Conservation (phyloP, 2,888 invertebrate genomes). For the Rhogogaster chlorosoma region DNA sequence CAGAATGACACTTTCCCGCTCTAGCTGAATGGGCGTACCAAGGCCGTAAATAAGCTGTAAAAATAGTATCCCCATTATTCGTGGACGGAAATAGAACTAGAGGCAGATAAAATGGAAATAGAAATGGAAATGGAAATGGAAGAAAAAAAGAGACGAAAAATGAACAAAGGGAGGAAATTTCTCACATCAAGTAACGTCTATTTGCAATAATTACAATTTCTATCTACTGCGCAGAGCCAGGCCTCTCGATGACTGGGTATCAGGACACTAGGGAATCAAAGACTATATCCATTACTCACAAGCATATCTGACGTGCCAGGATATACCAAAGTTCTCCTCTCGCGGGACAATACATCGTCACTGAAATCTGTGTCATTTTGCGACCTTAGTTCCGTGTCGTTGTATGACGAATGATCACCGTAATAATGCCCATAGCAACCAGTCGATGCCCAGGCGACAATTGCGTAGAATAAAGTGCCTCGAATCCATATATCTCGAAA, state of each 20-base stretch:
- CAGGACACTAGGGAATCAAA: conserved; percentile 24
- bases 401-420: conserved; percentile 34
- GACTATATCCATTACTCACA: conserved; percentile 63
- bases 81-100: neutral
- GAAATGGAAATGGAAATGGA: neutral
- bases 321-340: conserved; percentile 67
- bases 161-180: neutral
- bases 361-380: conserved; percentile 40
- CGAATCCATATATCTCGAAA: neutral
- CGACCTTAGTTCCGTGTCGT: conserved; percentile 8
- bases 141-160: neutral
- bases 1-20: conserved; percentile 75
- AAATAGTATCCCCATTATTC: neutral
- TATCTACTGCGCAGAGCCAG: neutral
- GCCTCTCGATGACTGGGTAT: neutral
- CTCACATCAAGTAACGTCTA: conserved; percentile 11
- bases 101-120: neutral
- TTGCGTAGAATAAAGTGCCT: neutral
- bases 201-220: conserved; percentile 2
- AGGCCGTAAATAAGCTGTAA: conserved; percentile 76
- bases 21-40: conserved; percentile 76
- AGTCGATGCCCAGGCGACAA: conserved; percentile 11
- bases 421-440: neutral
- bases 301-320: conserved; percentile 66
- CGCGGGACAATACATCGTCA: conserved; percentile 56